Base-by-base conservation (phyloP, 2,888 invertebrate genomes). In the Laspeyria flexula region DNA sequence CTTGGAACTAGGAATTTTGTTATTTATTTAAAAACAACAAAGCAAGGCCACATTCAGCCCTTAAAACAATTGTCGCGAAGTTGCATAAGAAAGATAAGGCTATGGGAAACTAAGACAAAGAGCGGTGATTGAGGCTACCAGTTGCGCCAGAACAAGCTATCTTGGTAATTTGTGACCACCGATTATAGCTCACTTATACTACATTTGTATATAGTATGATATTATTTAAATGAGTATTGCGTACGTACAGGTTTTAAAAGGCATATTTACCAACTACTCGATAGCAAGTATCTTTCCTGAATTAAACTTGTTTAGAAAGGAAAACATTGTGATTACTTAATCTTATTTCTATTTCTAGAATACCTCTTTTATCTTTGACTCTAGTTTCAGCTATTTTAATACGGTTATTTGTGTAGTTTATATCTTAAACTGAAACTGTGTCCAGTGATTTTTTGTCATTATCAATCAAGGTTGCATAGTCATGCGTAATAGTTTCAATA, bases 161-260 rank as follows among this genome's bases (percentile, higher is more conserved):
- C 53, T 47, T 49, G 42, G 56, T 29, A 49, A 59, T 59, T 67
- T 67, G 52, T 51, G 65, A 65, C 54, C 47, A 49, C 39, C 33
- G 43, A 67, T 67, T 65, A 68, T 57, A 56, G 59, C 52, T 56
- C 39, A 55, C 48, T 65, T 65, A 61, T 47, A 33, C 51, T 46
- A 48, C 47, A 46, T 54, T 65, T 55, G 37, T 52, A 40, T 46
- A 33, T 53, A 57, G 46, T 37, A 42, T 58, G 66, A 61, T 66
- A 64, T 69, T 69, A 69, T 69, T 66, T 59, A 64, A 69, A 69
- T 66, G 47, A 54, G 52, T 61, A 54, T 65, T 60, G 64, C 60
- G 40, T 47, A 58, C 50, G 52, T 44, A 52, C 55, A 15, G 34
- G 52, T 46, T 68, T 46, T 33, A 27, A 41, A 5, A n/a, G n/a